A percentile compares a stretch with the other conserved stretches of the same genome.
phyloP scores from a whole-genome alignment of 2,888 invertebrate genomes.

The Oscheius myriophilus region DNA sequence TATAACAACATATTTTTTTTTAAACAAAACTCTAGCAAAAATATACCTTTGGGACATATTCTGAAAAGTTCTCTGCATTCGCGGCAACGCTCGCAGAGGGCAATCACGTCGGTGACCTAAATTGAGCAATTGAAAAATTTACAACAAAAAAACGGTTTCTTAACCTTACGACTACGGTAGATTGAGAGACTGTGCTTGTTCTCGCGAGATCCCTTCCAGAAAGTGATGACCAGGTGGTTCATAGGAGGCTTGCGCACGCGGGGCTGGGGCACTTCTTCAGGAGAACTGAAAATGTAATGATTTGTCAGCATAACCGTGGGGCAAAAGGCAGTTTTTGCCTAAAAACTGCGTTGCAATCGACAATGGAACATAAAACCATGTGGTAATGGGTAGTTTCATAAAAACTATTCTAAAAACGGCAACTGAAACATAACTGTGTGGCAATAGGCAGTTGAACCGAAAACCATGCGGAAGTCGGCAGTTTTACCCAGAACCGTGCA shows the following conservation, averaged over 20 bases:
- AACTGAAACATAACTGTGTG: no score
- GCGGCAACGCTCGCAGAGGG: slow-evolving; percentile 52
- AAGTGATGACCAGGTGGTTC: slow-evolving; percentile 43
- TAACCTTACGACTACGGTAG: slow-evolving; percentile 43
- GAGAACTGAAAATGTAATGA: slow-evolving; percentile 25
- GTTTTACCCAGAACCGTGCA: background rate
- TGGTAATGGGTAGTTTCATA: no score
- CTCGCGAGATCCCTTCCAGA: slow-evolving; percentile 35
- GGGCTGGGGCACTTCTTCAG: background rate
- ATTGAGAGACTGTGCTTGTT: slow-evolving; percentile 41
- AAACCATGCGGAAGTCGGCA: slow-evolving; percentile 14
- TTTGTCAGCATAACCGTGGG: no score
- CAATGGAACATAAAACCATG: no score
- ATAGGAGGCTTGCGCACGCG: slow-evolving; percentile 19
- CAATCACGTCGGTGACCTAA: slow-evolving; percentile 48
- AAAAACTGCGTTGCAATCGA: no score
- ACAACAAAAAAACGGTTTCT: slow-evolving; percentile 32
- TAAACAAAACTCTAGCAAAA: background rate
- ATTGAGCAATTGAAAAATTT: slow-evolving; percentile 8
- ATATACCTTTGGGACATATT: slow-evolving; percentile 21
- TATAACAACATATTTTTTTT: background rate
- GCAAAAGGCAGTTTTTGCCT: no score
- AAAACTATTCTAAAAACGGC: no score
- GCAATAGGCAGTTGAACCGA: no score
- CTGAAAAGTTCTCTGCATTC: slow-evolving; percentile 49